Conservation (phyloP, 2,113 vertebrate species). For the Pelobates fuscus region DNA sequence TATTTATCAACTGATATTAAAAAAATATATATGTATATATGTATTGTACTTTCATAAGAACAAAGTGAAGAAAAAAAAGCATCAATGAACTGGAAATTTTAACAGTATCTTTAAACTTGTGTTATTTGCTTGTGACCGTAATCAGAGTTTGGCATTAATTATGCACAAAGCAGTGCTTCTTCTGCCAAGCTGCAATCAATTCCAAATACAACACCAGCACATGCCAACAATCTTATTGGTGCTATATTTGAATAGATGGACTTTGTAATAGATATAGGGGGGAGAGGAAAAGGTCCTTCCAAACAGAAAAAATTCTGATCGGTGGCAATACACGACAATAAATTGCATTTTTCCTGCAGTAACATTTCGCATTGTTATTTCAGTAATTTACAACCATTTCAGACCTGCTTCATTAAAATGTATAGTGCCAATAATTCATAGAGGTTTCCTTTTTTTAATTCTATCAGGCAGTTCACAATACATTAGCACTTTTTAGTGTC, state of each 20-base stretch:
- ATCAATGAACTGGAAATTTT: constrained; percentile 42
- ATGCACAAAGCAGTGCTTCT: constrained; percentile 40
- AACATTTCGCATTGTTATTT: neutral
- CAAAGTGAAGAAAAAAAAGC: constrained; percentile 23
- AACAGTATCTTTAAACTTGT: constrained; percentile 42
- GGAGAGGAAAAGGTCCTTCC: constrained; percentile 2
- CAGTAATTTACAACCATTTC: too few species aligned
- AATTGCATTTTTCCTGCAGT: neutral
- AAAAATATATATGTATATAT: neutral
- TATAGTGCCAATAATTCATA: neutral
- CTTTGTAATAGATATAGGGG: constrained; percentile 47
- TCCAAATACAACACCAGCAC: constrained; percentile 46
- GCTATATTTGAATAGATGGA: constrained; percentile 50
- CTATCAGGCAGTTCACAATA: neutral
- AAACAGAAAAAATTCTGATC: neutral
- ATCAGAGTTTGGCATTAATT: constrained; percentile 51
- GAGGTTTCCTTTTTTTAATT: neutral
- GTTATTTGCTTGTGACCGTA: constrained; percentile 41
- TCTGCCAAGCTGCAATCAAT: constrained; percentile 50
- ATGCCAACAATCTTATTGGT: constrained; percentile 48
- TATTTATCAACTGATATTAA: constrained; percentile 14
- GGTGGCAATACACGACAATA: neutral
- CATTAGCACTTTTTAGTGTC: neutral
- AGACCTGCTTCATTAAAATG: too few species aligned
- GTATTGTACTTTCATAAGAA: constrained; percentile 11